Evolutionary conservation across 2,113 vertebrate species (phyloP), one percentile per base, ranked within the genome.

Genomic region (Malurus melanocephalus): DNA sequence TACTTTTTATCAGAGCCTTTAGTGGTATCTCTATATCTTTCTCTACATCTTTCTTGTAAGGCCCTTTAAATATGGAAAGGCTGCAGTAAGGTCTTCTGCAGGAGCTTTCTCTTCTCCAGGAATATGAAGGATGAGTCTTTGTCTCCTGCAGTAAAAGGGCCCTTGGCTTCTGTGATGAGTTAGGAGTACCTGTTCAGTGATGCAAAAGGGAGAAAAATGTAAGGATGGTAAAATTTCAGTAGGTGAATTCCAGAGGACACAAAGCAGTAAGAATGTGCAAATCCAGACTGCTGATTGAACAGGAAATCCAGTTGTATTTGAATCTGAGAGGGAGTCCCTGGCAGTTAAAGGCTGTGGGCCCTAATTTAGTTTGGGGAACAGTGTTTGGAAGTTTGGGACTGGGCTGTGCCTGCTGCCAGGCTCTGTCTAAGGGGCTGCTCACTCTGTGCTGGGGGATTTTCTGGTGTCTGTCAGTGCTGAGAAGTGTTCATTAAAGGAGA

Each of bases 391-490:
- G 16, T 20, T 48, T 52, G 35, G 40, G 76, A 51, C 40, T 0
- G 30, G 86, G 26, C 73, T 60, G 40, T 67, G 53, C 77, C 38
- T 73, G 56, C 82, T 91, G 57, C 65, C 38, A 43, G 45, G 73
- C 45, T 78, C 42, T 60, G 40, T 61, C 72, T 55, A 2, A 72
- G 52, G 75, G 59, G 33, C 74, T 89, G 61, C 65, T 87, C 51
- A 28, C 61, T 87, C 68, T 8, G 5, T 69, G 72, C 72, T 83
- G 72, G 43, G 80, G 66, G 45, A 60, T 78, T 72, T 52, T 61
- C 88, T 88, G 74, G 73, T 94, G 88, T 75, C 92, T 94, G 80
- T 75, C 84, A 53, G 45, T 33, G 74, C 66, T 88, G 87, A 75
- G 76, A 61, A 33, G 38, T 56, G 57, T 52, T 95, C 78, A 57